Evolutionary conservation across 2,888 invertebrate genomes (phyloP).

Genomic region (Unio pictorum): DNA sequence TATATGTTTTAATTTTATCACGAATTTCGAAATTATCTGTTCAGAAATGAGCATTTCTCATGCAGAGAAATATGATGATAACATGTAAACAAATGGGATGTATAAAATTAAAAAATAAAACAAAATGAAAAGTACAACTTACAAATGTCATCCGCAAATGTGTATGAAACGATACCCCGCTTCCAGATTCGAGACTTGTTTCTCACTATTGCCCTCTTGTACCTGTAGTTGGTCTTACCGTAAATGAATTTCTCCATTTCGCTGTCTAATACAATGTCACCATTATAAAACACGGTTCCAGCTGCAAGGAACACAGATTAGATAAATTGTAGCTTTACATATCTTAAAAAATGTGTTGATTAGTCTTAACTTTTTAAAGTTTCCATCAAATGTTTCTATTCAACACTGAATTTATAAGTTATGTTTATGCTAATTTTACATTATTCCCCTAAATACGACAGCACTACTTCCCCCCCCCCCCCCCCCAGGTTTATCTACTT

Average conservation of each 20-base stretch:
- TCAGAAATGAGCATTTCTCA: no score
- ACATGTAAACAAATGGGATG: no score
- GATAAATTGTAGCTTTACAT: background rate
- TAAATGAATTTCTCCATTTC: constrained; percentile 40
- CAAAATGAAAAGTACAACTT: constrained; percentile 15
- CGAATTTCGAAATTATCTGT: no score
- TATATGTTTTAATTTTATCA: no score
- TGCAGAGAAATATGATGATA: no score
- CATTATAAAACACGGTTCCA: constrained; percentile 60
- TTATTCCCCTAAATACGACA: background rate
- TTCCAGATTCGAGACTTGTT: constrained; percentile 46
- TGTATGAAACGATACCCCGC: constrained; percentile 49
- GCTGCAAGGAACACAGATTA: constrained; percentile 20
- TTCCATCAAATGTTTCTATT: no score
- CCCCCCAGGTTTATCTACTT: no score
- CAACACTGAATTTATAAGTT: no score
- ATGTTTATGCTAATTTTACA: background rate
- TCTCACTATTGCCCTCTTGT: constrained; percentile 49
- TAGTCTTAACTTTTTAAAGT: background rate
- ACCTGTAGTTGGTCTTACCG: constrained; percentile 17
- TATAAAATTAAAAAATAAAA: no score
- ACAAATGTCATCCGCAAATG: constrained; percentile 45
- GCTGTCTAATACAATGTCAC: constrained; percentile 59
- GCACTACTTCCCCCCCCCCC: no score
- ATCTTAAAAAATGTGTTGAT: background rate